phyloP scores from a whole-genome alignment of 2,113 vertebrate genomes.

The Anarhynchus alexandrinus region DNA sequence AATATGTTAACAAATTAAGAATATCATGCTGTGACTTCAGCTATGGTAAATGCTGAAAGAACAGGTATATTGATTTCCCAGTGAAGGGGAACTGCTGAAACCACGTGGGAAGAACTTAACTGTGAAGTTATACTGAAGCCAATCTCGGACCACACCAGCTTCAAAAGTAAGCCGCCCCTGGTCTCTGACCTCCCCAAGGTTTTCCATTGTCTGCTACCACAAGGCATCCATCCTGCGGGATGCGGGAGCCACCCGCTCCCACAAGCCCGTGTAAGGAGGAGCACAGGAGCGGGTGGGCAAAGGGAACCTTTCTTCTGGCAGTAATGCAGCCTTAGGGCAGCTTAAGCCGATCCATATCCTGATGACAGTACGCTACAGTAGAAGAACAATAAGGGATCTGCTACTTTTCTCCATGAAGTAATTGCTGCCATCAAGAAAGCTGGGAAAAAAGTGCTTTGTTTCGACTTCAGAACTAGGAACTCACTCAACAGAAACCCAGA shows the following conservation, averaged over 20 bases:
- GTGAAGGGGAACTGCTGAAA: background rate
- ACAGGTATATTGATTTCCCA: background rate
- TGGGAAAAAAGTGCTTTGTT: background rate
- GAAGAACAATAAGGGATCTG: background rate
- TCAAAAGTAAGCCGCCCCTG: background rate
- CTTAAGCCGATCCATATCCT: background rate
- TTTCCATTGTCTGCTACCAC: background rate
- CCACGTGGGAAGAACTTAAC: background rate
- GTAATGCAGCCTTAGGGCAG: background rate
- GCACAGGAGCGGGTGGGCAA: background rate
- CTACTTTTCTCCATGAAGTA: background rate
- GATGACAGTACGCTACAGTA: background rate
- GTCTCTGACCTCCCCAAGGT: background rate
- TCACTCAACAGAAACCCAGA: background rate
- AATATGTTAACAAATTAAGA: background rate
- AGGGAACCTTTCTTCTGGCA: background rate
- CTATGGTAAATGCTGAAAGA: background rate
- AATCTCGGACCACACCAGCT: fast-evolving
- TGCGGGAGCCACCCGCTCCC: background rate
- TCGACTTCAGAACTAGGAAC: background rate
- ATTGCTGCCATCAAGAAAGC: background rate
- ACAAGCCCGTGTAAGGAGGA: fast-evolving
- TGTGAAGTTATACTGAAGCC: background rate
- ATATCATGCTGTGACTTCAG: background rate
- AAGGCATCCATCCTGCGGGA: background rate